phyloP scores from a whole-genome alignment of 2,113 vertebrate species.

The Callionymus lyra region DNA sequence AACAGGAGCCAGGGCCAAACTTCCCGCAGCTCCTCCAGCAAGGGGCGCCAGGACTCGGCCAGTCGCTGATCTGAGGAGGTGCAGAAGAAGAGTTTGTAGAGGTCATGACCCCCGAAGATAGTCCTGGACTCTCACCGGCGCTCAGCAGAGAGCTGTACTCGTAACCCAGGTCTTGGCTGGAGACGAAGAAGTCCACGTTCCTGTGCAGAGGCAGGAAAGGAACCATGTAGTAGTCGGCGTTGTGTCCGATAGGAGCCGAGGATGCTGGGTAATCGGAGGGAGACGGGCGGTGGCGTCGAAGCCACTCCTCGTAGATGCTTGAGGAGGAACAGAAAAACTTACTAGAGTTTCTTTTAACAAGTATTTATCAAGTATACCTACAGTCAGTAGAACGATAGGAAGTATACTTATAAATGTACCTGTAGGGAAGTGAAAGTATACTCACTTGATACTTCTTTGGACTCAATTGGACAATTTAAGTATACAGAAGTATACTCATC shows the following conservation, averaged over 20 bases:
- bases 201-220: conserved; percentile 86
- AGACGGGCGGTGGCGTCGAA: conserved; percentile 76
- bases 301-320: conserved; percentile 91
- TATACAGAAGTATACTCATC: too few relatives aligned
- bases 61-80: conserved; percentile 51
- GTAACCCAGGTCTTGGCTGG: conserved; percentile 85
- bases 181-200: conserved; percentile 83
- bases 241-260: conserved; percentile 90
- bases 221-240: conserved; percentile 85
- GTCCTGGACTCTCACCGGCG: conserved; percentile 67
- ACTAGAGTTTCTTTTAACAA: too few relatives aligned
- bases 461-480: too few relatives aligned
- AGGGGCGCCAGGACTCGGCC: conserved; percentile 68
- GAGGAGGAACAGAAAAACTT: too few relatives aligned
- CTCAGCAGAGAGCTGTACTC: conserved; percentile 82
- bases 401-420: too few relatives aligned
- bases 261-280: conserved; percentile 75
- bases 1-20: conserved; percentile 81
- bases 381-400: too few relatives aligned
- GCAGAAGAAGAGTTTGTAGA: not conserved
- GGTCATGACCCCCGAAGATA: not conserved
- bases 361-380: too few relatives aligned
- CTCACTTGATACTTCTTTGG: too few relatives aligned
- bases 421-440: too few relatives aligned
- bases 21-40: conserved; percentile 68